Evolutionary conservation across 2,797 vertebrate species (phyloP), one percentile per base, ranked within the genome.

Genomic region (Orestias chungarensis): DNA sequence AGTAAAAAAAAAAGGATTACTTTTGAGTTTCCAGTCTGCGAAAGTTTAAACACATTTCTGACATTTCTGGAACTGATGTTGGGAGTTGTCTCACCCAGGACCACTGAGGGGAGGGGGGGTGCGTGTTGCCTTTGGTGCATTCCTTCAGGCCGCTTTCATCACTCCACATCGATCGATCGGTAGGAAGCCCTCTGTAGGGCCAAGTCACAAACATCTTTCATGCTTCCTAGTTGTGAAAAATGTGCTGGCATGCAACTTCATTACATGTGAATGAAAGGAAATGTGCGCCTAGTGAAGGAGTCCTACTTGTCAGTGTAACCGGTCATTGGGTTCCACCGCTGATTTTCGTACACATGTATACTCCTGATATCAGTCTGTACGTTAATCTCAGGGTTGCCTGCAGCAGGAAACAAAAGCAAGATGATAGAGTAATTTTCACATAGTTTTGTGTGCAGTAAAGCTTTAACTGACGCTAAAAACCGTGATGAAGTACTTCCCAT

Each of bases 111-210:
- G 97, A 96, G 0, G 97, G 97, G 0, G 96, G 96, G 62, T 95
- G 96, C 0, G 95, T 97, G 89, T 88, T 91, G 10, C 93, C 87
- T 90, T 98, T 99, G 64, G 96, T 97, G 78, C 96, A 95, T 80
- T 99, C 97, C 82, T 95, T 96, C 62, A 98, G 87, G 3, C 98
- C 98, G 0, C 93, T 93, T 0, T 93, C 96, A 11, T 99, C 96
- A 0, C 98, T 99, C 98, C 98, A 99, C 97, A 99, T 99, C 10
- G 96, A 95, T 1, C 98, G 94, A 88, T 99, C 98, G 0, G 97
- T 99, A 18, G 96, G 97, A 64, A 99, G 95, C 9, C 98, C 97
- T 85, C 98, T 99, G 90, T 15, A 68, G 47, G 52, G 25, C 33
- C n/a, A 23, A 83, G 31, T 23, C 74, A 42, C 25, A 61, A 73